Evolutionary conservation across 2,888 invertebrate genomes (phyloP).

Genomic region (Phoenoteleia sp.): DNA sequence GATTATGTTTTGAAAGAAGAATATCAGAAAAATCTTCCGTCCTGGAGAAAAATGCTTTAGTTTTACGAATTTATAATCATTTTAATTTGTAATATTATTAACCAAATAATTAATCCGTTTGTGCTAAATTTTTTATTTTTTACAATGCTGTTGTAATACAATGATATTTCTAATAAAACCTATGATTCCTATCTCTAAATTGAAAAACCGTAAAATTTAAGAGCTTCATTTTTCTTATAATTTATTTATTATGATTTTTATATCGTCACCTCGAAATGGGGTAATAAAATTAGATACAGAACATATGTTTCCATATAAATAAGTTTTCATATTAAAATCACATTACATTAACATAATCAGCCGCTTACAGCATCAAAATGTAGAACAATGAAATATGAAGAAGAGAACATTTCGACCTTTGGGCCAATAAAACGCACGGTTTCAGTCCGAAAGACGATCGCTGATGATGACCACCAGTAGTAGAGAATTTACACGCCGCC

Average conservation of each 20-base stretch:
- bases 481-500: conserved; percentile 81
- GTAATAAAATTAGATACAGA: neutral
- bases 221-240: neutral
- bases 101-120: no score
- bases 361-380: neutral
- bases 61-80: no score
- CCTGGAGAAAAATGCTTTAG: no score
- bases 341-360: conserved; percentile 42
- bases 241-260: neutral
- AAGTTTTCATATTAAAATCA: conserved; percentile 12
- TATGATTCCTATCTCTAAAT: no score
- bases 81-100: no score
- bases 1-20: no score
- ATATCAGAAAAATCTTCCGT: no score
- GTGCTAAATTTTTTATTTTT: no score
- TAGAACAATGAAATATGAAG: conserved; percentile 29
- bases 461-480: conserved; percentile 64
- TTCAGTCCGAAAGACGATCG: conserved; percentile 57
- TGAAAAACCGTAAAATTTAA: no score
- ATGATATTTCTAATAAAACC: no score
- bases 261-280: neutral
- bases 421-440: conserved; percentile 36
- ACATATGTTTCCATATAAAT: conserved; percentile 12
- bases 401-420: conserved; percentile 26
- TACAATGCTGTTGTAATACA: no score